Evolutionary conservation across 2,888 invertebrate species (phyloP).

Genomic region (Drosophila anceps): DNA sequence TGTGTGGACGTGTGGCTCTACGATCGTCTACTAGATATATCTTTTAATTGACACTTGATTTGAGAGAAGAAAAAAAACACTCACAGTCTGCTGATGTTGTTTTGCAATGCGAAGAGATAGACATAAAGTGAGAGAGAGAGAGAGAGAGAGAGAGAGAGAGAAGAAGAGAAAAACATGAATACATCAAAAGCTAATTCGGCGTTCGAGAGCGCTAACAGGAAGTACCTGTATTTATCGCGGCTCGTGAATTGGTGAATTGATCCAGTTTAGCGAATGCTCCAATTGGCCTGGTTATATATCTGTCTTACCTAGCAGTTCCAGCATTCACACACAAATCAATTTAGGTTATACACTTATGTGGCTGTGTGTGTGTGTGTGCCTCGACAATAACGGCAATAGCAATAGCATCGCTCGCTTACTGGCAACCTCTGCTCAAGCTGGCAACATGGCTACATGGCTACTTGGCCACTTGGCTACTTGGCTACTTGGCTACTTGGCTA

Average conservation of each 20-base stretch:
- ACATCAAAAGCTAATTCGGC: slow-evolving; percentile 38
- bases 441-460: slow-evolving; percentile 1
- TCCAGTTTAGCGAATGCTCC: slow-evolving; percentile 40
- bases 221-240: slow-evolving; percentile 38
- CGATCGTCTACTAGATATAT: slow-evolving; percentile 41
- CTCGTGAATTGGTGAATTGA: slow-evolving; percentile 24
- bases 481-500: slow-evolving; percentile 15
- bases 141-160: not conserved
- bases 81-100: slow-evolving; percentile 16
- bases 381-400: slow-evolving; percentile 30
- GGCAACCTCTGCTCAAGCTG: slow-evolving; percentile 9
- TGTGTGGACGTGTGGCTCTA: slow-evolving; percentile 50
- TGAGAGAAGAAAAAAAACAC: slow-evolving; percentile 19
- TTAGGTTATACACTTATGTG: slow-evolving; percentile 42
- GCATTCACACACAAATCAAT: slow-evolving; percentile 46
- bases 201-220: slow-evolving; percentile 51
- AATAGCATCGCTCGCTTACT: slow-evolving; percentile 26
- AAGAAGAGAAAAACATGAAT: slow-evolving; percentile 24
- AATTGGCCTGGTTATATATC: slow-evolving; percentile 44
- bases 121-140: not conserved
- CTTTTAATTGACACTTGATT: slow-evolving; percentile 70
- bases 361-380: slow-evolving; percentile 7
- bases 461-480: slow-evolving; percentile 19
- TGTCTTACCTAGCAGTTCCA: slow-evolving; percentile 17
- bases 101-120: slow-evolving; percentile 28